Base-by-base conservation (phyloP, 2,797 vertebrate genomes). In the Leptatherina wallacei region DNA sequence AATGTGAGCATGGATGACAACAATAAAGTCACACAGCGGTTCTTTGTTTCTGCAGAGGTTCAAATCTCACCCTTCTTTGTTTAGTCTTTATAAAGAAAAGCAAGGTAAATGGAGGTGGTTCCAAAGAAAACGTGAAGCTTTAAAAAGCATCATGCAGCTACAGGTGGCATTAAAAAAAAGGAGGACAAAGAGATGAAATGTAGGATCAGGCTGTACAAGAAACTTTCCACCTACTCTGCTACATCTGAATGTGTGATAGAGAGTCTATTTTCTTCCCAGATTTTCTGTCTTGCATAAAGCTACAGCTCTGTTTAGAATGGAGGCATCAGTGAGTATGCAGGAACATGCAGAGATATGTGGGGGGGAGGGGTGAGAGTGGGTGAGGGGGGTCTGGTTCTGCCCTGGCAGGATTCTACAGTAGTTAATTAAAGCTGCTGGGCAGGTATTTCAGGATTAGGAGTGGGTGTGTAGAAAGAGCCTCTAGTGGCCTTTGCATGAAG, bases 381-480 rank as follows among this genome's bases (percentile, higher is more conserved):
- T 5, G 40, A 4, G 38, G 32, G 40, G 38, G 55, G 20, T 73
- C 69, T 56, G 66, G 24, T 64, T 74, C 69, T 77, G 71, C 58
- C 65, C 78, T 78, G 77, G 82, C 71, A 75, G 81, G 75, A 76
- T 38, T 72, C 64, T 66, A 3, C 29, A 77, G 78, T 66, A 74
- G 76, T 85, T 91, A 81, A 89, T 90, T 85, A 87, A 87, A 86
- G 75, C 72, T 74, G 70, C 67, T 57, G 57, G 55, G 74, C 85
- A 87, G 89, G 87, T 91, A 91, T 91, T 90, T 89, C 68, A 60
- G 83, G 88, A 83, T 77, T 55, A 66, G 44, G 77, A 82, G 89
- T 87, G 77, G 85, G 86, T 60, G 77, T 70, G 66, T 36, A 16
- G 38, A 78, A 38, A 61, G 55, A 61, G 60, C n/a, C 70, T 63